Evolutionary conservation across 2,797 vertebrate genomes (phyloP), one percentile per base, ranked within the genome.

Genomic region (Arremon brunneinucha): DNA sequence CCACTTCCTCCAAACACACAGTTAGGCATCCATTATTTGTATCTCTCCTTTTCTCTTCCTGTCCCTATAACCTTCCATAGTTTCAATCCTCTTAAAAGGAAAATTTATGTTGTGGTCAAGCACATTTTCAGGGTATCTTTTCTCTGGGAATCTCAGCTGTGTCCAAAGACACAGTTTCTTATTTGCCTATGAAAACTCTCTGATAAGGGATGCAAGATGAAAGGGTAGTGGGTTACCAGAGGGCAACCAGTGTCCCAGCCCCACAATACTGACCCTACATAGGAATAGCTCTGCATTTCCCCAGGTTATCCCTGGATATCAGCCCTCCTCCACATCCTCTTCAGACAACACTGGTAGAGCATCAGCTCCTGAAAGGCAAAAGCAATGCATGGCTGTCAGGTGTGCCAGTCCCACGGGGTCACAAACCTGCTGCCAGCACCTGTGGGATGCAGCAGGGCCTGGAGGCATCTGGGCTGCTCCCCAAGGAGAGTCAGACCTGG

Each of bases 1-100:
- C 37, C 34, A 37, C 20, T 19, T 49, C 20, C n/a, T 26, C 43
- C 68, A 74, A 81, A 68, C 34, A 56, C 37, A 21, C 1, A 0
- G 2, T 1, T 28, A 24, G 14, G 23, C 44, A 41, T 3, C 11
- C 3, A 2, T 20, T 30, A 28, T 28, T 12, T 64, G n/a, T 12
- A 37, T 20, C 62, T 34, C 32, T 27, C 5, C 4, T 44, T 34
- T 60, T 26, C 41, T 87, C 34, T 32, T 65, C 14, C 14, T 49
- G 14, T 7, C 2, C 3, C 53, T 68, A 35, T 14, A 47, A 19
- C 9, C 20, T 7, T 47, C 16, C 8, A 3, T 27, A 22, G 12
- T 1, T 2, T 12, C 50, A 56, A 22, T 28, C 22, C 35, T 64
- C 44, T 20, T 37, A 20, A 9, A 59, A 44, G 18, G 9, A 83